phyloP scores from a whole-genome alignment of 2,113 vertebrate genomes.

The Solea senegalensis region DNA sequence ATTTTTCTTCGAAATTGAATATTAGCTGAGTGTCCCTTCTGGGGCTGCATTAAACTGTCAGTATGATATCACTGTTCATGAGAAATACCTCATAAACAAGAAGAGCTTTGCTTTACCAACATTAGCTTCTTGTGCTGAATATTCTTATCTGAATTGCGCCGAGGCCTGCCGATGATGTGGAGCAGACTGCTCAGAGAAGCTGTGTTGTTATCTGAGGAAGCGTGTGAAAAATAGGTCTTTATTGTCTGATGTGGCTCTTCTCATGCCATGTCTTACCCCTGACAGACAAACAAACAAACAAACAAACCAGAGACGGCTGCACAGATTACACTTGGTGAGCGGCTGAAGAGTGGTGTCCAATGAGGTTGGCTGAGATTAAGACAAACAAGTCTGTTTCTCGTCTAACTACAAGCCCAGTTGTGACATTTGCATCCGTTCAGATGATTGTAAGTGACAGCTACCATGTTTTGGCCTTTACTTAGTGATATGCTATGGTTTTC shows the following conservation, averaged over 20 bases:
- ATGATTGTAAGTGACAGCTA: conserved; percentile 73
- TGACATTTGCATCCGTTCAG: conserved; percentile 72
- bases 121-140: conserved; percentile 44
- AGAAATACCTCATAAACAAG: conserved; percentile 35
- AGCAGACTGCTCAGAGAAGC: conserved; percentile 37
- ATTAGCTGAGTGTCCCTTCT: conserved; percentile 13
- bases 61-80: conserved; percentile 22
- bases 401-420: conserved; percentile 52
- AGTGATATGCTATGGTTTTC: conserved; percentile 42
- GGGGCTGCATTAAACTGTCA: conserved; percentile 55
- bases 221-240: conserved; percentile 49
- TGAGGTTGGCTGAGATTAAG: conserved; percentile 50
- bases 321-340: conserved; percentile 65
- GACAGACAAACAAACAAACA: conserved; percentile 69
- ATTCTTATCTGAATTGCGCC: conserved; percentile 65
- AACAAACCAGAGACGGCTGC: conserved; percentile 62
- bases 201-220: conserved; percentile 53
- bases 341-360: conserved; percentile 56
- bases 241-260: conserved; percentile 55
- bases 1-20: conserved; percentile 43
- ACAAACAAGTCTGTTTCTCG: conserved; percentile 49
- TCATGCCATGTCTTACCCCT: conserved; percentile 36
- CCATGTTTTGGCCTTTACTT: conserved; percentile 72
- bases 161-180: conserved; percentile 43
- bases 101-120: conserved; percentile 61